phyloP scores from a whole-genome alignment of 1,140 invertebrate species.

The Theocolax elegans region DNA sequence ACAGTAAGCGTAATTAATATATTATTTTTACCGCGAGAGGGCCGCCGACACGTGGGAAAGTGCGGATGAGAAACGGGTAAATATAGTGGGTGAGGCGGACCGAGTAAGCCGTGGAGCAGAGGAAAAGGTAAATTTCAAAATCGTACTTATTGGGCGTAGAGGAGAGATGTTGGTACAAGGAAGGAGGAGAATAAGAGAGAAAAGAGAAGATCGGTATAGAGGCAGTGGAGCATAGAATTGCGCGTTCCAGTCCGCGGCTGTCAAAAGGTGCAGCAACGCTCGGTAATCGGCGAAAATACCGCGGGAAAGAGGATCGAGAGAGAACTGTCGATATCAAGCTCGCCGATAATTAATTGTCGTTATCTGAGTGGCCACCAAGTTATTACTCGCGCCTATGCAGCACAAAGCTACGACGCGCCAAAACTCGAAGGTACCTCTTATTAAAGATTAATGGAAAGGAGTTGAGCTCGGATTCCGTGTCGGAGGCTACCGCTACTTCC shows the following conservation, averaged over 20 bases:
- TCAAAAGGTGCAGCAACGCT: conserved; percentile 27
- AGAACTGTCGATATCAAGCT: conserved; percentile 42
- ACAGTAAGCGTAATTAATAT: conserved; percentile 31
- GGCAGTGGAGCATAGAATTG: conserved; percentile 31
- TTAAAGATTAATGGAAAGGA: conserved; percentile 34
- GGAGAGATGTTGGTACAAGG: not conserved
- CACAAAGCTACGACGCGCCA: not conserved
- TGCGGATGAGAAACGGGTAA: too few species aligned
- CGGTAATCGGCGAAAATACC: conserved; percentile 7
- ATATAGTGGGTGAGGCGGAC: too few species aligned
- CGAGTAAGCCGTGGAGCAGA: too few species aligned
- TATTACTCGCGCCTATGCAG: conserved; percentile 31
- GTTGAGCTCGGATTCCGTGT: not conserved
- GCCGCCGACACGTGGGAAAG: conserved; percentile 28
- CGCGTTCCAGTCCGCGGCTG: conserved; percentile 20
- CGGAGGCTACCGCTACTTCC: too few species aligned
- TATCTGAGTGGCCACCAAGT: conserved; percentile 39
- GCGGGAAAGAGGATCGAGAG: not conserved
- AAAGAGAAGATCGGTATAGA: not conserved
- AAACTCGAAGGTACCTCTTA: conserved; percentile 32
- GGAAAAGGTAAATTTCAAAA: conserved; percentile 16
- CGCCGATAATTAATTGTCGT: conserved; percentile 49
- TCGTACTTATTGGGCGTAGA: conserved; percentile 10
- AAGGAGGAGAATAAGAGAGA: not conserved
- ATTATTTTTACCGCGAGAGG: not conserved